A percentile compares a stretch with the other conserved stretches of the same genome.
These are phyloP conservation scores for Saccopteryx bilineata DNA, from an alignment of 2,113 vertebrate genomes.

Conservation along the genomic window DNA sequence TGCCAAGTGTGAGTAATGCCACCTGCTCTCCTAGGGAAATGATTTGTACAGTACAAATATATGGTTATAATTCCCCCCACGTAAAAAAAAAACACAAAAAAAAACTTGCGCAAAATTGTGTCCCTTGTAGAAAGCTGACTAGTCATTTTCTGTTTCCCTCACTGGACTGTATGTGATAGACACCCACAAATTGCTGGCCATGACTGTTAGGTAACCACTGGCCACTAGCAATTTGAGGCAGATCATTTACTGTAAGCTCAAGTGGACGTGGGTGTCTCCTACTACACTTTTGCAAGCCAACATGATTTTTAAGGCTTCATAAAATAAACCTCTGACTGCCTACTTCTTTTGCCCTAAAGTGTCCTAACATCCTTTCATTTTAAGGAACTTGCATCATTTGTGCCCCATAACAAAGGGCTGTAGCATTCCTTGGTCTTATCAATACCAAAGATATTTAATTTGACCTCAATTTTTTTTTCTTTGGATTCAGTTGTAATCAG, in stretches of 20 bases:
- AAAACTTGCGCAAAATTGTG: conserved; percentile 40
- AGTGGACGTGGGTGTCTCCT: conserved; percentile 69
- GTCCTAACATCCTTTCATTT: conserved; percentile 59
- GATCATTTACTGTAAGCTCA: conserved; percentile 80
- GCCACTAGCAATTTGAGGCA: conserved; percentile 78
- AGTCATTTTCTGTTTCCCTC: conserved; percentile 58
- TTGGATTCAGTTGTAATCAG: conserved; percentile 49
- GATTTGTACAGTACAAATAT: conserved; percentile 41
- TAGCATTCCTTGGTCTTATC: conserved; percentile 13
- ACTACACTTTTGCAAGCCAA: conserved; percentile 56
- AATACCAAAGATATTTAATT: conserved; percentile 26
- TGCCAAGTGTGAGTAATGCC: background rate
- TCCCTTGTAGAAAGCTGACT: conserved; percentile 60
- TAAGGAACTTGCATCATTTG: conserved; percentile 60
- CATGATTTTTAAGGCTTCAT: conserved; percentile 58
- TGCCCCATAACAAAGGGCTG: background rate
- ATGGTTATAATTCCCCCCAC: background rate
- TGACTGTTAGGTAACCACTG: conserved; percentile 67
- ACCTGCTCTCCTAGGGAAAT: conserved; percentile 32
- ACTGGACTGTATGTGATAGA: conserved; percentile 68
- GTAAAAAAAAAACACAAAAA: too few relatives aligned
- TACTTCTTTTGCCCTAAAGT: conserved; percentile 61
- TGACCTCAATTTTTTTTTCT: conserved; percentile 45
- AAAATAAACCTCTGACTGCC: conserved; percentile 40
- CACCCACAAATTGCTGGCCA: conserved; percentile 77